Conservation (phyloP, 2,113 vertebrate species). For the Myiagra hebetior region DNA sequence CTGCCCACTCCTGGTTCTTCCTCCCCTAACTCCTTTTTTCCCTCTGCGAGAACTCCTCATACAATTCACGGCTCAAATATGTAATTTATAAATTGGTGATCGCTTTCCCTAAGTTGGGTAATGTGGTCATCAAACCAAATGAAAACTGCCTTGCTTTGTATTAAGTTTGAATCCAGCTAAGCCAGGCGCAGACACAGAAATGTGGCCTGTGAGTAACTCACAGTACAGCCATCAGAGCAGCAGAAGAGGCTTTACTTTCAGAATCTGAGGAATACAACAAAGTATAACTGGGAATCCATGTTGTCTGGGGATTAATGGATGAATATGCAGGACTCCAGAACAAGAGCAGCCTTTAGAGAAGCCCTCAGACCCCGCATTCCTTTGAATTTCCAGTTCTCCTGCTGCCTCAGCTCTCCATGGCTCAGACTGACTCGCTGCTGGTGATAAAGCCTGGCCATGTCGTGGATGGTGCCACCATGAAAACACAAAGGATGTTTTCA, state of each 20-base stretch:
- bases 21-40: neutral
- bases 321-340: neutral
- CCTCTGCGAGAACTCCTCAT: neutral
- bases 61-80: neutral
- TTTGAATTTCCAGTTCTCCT: neutral
- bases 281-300: neutral
- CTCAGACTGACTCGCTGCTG: neutral
- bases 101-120: neutral
- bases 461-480: neutral
- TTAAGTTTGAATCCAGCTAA: neutral
- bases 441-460: neutral
- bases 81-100: neutral
- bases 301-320: neutral
- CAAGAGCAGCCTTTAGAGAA: neutral
- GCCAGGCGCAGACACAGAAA: neutral
- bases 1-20: neutral
- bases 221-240: rapidly evolving
- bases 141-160: neutral
- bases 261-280: neutral
- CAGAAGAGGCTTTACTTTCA: neutral
- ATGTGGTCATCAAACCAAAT: neutral
- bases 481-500: neutral
- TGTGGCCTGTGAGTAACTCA: neutral
- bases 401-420: neutral
- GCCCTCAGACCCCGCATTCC: neutral